Evolutionary conservation across 2,797 vertebrate species (phyloP), one percentile per base, ranked within the genome.

Genomic region (Hippocampus kuda): DNA sequence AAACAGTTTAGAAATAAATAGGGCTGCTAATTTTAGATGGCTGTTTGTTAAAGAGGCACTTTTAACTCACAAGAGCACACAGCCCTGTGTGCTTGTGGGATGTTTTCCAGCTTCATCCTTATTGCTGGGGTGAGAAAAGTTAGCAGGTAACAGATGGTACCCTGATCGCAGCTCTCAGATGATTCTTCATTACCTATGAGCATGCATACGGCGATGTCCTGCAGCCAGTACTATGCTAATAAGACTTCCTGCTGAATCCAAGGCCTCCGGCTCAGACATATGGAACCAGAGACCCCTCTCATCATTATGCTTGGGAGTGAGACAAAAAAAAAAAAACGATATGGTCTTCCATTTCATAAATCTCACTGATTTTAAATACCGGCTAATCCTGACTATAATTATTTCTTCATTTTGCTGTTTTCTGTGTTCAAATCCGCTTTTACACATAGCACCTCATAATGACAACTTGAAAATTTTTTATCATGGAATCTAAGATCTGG

Each of bases 121-220:
- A 38, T 69, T 79, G 80, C 80, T 66, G 67, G 74, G 65, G 75
- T 64, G 88, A 91, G 72, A 87, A 84, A 86, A 83, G 87, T 91
- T 91, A 90, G 88, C 85, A 83, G 81, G 85, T 90, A 89, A 88
- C 94, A 95, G 94, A 95, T 94, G 92, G 94, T 89, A 88, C 91
- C 89, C 91, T 91, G 91, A 91, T 92, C 86, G 66, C 74, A 79
- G 78, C 77, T 86, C 84, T 92, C 90, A 91, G 92, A 92, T 91
- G 79, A 91, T 91, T 93, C 92, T 84, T 94, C 93, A 94, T 95
- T 94, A 94, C 92, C 89, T 90, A 84, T 94, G 94, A 94, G 92
- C 89, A 92, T 93, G 91, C 88, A 86, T 89, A 90, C 94, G 91
- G 85, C 86, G 92, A 94, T 94, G 93, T 93, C 90, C 91, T 91